Conservation (phyloP, 2,113 vertebrate species). For the Anseranas semipalmata region DNA sequence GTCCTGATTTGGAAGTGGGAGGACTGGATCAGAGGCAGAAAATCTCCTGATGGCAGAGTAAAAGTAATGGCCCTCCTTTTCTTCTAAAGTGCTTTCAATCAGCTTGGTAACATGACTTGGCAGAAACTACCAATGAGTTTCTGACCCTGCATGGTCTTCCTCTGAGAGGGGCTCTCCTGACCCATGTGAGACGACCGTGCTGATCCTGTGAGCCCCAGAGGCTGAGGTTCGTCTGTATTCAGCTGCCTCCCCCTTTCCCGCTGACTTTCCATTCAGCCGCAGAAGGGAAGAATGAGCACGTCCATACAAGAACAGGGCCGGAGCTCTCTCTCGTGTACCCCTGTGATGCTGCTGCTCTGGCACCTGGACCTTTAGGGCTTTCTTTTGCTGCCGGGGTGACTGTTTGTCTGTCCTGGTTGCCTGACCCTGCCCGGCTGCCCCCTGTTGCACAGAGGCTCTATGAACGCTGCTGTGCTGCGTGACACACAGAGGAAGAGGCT, state of each 20-base stretch:
- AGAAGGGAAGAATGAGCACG: neutral
- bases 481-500: neutral
- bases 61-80: constrained; percentile 4
- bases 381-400: neutral
- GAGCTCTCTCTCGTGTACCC: neutral
- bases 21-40: constrained; percentile 34
- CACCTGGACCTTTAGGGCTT: neutral
- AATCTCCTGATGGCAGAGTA: neutral
- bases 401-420: neutral
- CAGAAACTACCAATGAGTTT: neutral
- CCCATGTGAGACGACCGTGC: accelerated
- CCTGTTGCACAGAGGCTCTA: neutral
- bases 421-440: neutral
- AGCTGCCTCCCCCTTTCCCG: neutral
- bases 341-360: neutral
- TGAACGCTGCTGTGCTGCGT: neutral
- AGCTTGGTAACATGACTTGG: neutral
- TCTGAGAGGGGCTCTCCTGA: neutral
- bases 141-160: neutral
- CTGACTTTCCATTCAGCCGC: neutral
- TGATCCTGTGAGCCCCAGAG: neutral
- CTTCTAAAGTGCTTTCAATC: constrained; percentile 35
- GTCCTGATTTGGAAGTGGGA: constrained; percentile 50
- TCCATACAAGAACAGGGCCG: neutral
- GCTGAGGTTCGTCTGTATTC: neutral